Percentiles rank a stretch among this genome's conserved stretches.
Conservation (phyloP, 2,113 vertebrate genomes). For the Embiotoca jacksoni region DNA sequence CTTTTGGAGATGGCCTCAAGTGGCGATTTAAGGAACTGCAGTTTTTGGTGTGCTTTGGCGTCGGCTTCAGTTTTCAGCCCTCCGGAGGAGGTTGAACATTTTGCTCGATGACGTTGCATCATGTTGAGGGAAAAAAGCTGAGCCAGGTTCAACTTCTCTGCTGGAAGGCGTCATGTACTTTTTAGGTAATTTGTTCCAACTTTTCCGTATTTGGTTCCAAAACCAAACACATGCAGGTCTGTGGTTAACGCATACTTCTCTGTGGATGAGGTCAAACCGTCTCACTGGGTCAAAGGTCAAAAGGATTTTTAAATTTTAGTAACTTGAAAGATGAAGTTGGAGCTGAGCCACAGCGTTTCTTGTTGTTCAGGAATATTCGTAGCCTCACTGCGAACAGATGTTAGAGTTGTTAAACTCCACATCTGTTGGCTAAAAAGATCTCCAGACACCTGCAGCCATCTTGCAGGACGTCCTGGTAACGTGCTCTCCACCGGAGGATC, state of each 20-base stretch:
- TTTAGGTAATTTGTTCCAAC: too few relatives aligned
- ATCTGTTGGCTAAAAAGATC: conserved; percentile 24
- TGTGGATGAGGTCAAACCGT: not conserved
- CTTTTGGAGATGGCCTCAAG: too few relatives aligned
- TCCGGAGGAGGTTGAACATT: too few relatives aligned
- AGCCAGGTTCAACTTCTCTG: too few relatives aligned
- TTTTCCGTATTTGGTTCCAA: too few relatives aligned
- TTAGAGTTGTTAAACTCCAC: conserved; percentile 24
- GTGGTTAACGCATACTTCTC: not conserved
- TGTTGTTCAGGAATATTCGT: not conserved
- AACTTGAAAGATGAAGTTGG: not conserved
- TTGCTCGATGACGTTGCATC: too few relatives aligned
- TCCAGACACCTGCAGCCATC: conserved; percentile 11
- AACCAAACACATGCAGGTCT: not conserved
- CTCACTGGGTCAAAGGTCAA: not conserved
- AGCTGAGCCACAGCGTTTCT: not conserved
- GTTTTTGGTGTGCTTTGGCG: too few relatives aligned
- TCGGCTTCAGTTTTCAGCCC: too few relatives aligned
- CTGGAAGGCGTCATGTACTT: too few relatives aligned
- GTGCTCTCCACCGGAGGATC: conserved; percentile 18
- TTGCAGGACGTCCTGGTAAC: conserved; percentile 54
- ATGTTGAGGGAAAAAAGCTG: too few relatives aligned
- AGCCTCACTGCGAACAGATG: conserved; percentile 27
- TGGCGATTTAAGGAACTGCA: too few relatives aligned
- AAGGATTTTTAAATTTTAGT: not conserved